Evolutionary conservation across 1,140 invertebrate species (phyloP), one percentile per base, ranked within the genome.

Genomic region (Saccostrea echinata): DNA sequence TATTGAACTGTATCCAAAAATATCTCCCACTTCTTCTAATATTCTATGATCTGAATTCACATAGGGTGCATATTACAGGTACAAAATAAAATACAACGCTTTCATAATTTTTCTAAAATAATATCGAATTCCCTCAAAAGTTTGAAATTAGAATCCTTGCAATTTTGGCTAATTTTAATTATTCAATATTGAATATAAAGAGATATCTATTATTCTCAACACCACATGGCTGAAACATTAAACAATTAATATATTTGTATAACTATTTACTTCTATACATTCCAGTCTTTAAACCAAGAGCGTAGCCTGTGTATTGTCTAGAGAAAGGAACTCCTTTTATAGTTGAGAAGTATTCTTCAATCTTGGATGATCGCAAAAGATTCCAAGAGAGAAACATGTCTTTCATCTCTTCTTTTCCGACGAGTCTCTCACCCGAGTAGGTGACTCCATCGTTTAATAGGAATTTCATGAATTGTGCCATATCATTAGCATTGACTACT

Each of bases 391-490:
- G 51, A n/a, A 52, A 82, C 16, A 51, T 55, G 4, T 33, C n/a
- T 0, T 68, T 35, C 35, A 91, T 84, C 1, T 88, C 52, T n/a
- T 86, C 55, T 8, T 52, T 18, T 12, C 86, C 81, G 8, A 83
- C 35, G n/a, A 83, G 18, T 18, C 51, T 24, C 13, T 43, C 27
- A 24, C n/a, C n/a, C 8, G 84, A 27, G 24, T 86, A 27, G 24
- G 68, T n/a, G 16, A 88, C 86, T 24, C 83, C 71, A 64, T 55
- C 86, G 27, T 90, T 76, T 33, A 76, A 71, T 18, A 84, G 84
- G 27, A 91, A 90, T 21, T 68, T 87, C 86, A 91, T 91, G 88
- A 90, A 91, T 43, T 91, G 88, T 0, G 88, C 81, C 90, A 91
- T 91, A 51, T 91, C 91, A 21, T 43, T n/a, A 24, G 89, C 90